phyloP scores from a whole-genome alignment of 2,113 vertebrate genomes.

The Miniopterus natalensis region DNA sequence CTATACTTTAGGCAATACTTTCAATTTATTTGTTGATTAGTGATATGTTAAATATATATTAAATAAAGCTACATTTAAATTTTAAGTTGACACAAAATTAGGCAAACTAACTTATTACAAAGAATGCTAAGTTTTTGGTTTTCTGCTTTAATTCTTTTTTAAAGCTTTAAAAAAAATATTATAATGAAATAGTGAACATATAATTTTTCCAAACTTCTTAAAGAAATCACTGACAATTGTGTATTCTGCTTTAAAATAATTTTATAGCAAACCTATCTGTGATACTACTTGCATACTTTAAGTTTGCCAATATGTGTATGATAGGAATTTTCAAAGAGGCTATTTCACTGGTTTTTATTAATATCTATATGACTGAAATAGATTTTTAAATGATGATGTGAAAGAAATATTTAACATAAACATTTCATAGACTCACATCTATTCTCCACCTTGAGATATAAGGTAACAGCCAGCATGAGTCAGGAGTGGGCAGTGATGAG shows the following conservation, averaged over 20 bases:
- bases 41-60: not conserved
- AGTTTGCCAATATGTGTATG: not conserved
- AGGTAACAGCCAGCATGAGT: not conserved
- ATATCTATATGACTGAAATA: not conserved
- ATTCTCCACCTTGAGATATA: not conserved
- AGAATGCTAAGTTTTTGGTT: not conserved
- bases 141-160: too few relatives aligned
- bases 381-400: not conserved
- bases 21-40: not conserved
- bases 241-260: slow-evolving; percentile 36
- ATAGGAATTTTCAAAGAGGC: not conserved
- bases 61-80: slow-evolving; percentile 23
- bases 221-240: not conserved
- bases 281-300: not conserved
- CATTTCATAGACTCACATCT: not conserved
- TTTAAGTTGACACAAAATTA: slow-evolving; percentile 26
- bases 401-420: slow-evolving; percentile 41
- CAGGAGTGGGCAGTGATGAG: not conserved
- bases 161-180: not conserved
- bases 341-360: not conserved
- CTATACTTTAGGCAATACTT: not conserved
- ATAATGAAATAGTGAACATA: slow-evolving; percentile 19
- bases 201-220: slow-evolving; percentile 8
- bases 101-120: not conserved
- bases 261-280: not conserved